These are phyloP conservation scores for Portevinia maculata DNA, from an alignment of 2,888 invertebrate species.

Conservation along the genomic window DNA sequence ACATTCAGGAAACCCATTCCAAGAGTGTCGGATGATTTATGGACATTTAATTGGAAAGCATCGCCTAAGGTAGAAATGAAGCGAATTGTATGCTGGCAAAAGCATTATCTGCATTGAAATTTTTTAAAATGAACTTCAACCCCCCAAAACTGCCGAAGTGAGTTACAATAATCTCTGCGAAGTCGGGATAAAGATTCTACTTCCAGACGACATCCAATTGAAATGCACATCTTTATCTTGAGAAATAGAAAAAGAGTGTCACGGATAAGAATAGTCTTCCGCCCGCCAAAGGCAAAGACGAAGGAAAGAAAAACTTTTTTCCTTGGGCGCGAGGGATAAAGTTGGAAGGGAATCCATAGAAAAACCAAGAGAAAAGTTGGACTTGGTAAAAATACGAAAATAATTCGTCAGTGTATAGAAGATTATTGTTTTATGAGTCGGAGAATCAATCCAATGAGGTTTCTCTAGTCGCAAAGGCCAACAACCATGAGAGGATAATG, in stretches of 20 bases:
- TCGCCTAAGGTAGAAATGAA: conserved; percentile 3
- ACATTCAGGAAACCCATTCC: conserved; percentile 18
- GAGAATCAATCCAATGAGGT: conserved; percentile 56
- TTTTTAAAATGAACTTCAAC: conserved; percentile 14
- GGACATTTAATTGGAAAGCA: conserved; percentile 58
- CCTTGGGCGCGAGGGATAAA: background rate
- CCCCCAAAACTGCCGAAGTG: conserved; percentile 4
- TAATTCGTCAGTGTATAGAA: conserved; percentile 58
- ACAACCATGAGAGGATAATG: conserved; percentile 8
- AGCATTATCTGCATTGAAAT: background rate
- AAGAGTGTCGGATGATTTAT: conserved; percentile 53
- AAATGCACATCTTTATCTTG: conserved; percentile 51
- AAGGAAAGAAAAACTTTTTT: conserved; percentile 5
- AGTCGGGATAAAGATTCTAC: conserved; percentile 1
- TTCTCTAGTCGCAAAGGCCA: conserved; percentile 15
- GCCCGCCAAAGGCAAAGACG: conserved; percentile 2
- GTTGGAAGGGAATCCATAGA: background rate
- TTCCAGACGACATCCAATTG: conserved; percentile 42
- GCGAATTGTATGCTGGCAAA: background rate
- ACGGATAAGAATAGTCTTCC: conserved; percentile 16
- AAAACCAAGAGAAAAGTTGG: conserved; percentile 32
- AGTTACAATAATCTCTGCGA: conserved; percentile 21
- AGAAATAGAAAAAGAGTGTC: conserved; percentile 17
- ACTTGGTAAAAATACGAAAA: conserved; percentile 52
- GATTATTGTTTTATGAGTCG: conserved; percentile 67